These are phyloP conservation scores for Mimas tiliae DNA, from an alignment of 2,888 invertebrate species.

Conservation along the genomic window DNA sequence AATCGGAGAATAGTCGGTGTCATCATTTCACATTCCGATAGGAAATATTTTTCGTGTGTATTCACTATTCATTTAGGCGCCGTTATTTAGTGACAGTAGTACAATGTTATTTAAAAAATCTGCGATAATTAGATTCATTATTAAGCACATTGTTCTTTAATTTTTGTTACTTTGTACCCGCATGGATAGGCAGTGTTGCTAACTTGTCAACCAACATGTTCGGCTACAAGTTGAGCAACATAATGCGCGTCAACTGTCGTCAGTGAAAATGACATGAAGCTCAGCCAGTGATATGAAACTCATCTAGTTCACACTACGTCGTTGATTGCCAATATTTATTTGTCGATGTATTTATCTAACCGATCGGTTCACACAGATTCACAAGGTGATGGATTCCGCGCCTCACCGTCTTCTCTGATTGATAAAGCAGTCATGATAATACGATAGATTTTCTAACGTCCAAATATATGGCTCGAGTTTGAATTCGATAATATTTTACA, in stretches of 20 bases:
- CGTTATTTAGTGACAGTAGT: neutral
- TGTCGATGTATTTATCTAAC: conserved; percentile 31
- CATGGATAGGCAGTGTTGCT: too few relatives aligned
- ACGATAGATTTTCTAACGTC: conserved; percentile 37
- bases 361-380: conserved; percentile 37
- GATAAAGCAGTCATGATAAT: conserved; percentile 43
- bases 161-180: too few relatives aligned
- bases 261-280: neutral
- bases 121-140: neutral
- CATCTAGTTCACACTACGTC: conserved; percentile 7
- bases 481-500: conserved; percentile 27
- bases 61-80: neutral
- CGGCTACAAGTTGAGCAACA: neutral
- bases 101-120: neutral
- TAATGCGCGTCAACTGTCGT: neutral
- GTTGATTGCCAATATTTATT: neutral
- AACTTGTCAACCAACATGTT: neutral
- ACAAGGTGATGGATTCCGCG: conserved; percentile 34
- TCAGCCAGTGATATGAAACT: neutral
- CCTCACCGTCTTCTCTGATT: conserved; percentile 39
- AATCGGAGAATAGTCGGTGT: conserved; percentile 42
- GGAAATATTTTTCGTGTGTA: conserved; percentile 21
- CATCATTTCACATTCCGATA: conserved; percentile 37
- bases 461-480: conserved; percentile 28
- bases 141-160: too few relatives aligned